Base-by-base conservation (phyloP, 2,113 vertebrate species). In the Haliaeetus leucogaster region DNA sequence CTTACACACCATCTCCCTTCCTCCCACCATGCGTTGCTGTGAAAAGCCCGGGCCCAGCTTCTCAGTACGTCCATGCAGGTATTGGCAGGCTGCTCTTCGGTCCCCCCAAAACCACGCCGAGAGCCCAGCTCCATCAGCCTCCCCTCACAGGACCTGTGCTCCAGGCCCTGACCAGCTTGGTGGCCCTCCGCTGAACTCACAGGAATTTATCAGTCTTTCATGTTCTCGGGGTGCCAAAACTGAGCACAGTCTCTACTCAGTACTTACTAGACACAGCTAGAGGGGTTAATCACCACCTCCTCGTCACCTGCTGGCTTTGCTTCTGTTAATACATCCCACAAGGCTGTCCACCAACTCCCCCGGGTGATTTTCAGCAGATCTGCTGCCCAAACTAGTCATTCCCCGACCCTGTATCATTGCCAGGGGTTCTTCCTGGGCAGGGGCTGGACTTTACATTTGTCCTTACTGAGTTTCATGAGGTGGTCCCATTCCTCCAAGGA, bases 1-100 rank as follows among this genome's bases (percentile, higher is more conserved):
- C 56, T 62, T 30, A 50, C 6, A 48, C 9, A 73, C 36, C 14
- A 6, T 14, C 48, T 77, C 58, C 7, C 48, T 53, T 58, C 14
- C 23, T 72, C 26, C 29, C 26, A 36, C 56, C 47, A 17, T 0
- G 0, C 0, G 0, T 16, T 59, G 29, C 56, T 55, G 21, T 63
- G 45, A 68, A 82, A 86, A 92, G 29, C 48, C 48, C 20, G 21
- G 16, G 30, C 21, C 43, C 29, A 43, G 43, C 43, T 48, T 9
- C 79, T 65, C 56, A 15, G 43, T 14, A 52, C 13, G 4, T 42
- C 62, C 23, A 10, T 34, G 27, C 26, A 61, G n/a, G 11, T 48
- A n/a, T 4, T 3, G 2, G 30, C 22, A n/a, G 43, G 68, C 19
- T 73, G 68, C 53, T 70, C 43, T 34, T 23, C 8, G 19, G 30